Conservation (phyloP, 2,888 invertebrate genomes). For the Acronicta leporina region DNA sequence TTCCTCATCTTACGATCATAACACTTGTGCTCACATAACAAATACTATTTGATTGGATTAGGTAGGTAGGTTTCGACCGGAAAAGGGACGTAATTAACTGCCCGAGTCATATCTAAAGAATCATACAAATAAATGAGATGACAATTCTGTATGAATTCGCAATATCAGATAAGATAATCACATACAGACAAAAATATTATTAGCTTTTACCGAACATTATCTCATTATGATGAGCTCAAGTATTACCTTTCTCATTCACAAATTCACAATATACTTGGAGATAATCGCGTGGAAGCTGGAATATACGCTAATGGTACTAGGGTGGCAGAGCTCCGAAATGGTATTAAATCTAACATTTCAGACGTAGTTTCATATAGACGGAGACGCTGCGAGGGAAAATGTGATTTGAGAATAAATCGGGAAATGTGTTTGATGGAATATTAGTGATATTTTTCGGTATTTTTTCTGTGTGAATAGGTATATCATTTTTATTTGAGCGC, state of each 20-base stretch:
- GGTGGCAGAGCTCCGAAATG: slow-evolving; percentile 31
- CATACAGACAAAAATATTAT: slow-evolving; percentile 35
- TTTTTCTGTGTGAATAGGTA: background rate
- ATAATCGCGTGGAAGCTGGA: slow-evolving; percentile 39
- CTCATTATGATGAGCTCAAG: slow-evolving; percentile 32
- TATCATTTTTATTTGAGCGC: background rate
- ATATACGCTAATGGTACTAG: slow-evolving; percentile 37
- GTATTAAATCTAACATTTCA: slow-evolving; percentile 41
- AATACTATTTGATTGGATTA: no score
- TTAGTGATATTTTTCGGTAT: background rate
- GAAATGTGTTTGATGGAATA: slow-evolving; percentile 13
- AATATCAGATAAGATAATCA: slow-evolving; percentile 31
- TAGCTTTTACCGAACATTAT: slow-evolving; percentile 42
- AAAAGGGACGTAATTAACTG: no score
- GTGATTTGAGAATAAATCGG: slow-evolving; percentile 21
- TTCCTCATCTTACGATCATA: no score
- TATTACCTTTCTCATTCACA: slow-evolving; percentile 14
- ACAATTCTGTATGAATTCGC: slow-evolving; percentile 22
- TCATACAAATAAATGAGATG: slow-evolving; percentile 14
- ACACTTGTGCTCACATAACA: no score
- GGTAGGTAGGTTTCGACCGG: no score
- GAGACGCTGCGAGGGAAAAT: slow-evolving; percentile 23
- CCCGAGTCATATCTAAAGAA: background rate
- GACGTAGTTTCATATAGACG: slow-evolving; percentile 25
- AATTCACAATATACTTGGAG: slow-evolving; percentile 15